Base-by-base conservation (phyloP, 2,113 vertebrate species). In the Chaetura pelagica region DNA sequence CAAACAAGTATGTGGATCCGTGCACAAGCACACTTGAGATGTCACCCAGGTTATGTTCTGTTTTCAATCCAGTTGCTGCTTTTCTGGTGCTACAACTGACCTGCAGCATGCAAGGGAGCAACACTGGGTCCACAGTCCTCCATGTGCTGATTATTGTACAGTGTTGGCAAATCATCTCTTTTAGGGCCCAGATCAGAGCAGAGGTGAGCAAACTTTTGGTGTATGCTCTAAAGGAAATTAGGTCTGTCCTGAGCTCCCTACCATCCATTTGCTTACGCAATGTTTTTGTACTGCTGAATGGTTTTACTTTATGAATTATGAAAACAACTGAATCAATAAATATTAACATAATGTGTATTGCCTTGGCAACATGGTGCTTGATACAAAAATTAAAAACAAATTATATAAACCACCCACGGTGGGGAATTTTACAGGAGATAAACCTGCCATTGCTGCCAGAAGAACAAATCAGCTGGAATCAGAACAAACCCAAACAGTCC, bases 271-370 rank as follows among this genome's bases (percentile, higher is more conserved):
- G 26, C 30, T 20, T 15, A 26, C n/a, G 7, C 32, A 5, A 79
- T 58, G 26, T 84, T 52, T 88, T 84, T 19, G 12, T 51, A 9
- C 51, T 12, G 24, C 62, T 85, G 69, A 55, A 20, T 90, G 54
- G 30, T 87, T 97, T 92, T 48, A n/a, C 73, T 89, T 90, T 84
- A 89, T 78, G 86, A 96, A 91, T 93, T 67, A 93, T 66, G 79
- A 88, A 93, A 94, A 85, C 73, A 72, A 78, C 73, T 10, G 79
- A 95, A 95, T 96, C 85, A 58, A 87, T 97, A 96, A 97, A 96
- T 97, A 97, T 94, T 97, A 96, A 67, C 94, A 97, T 94, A 95
- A 94, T 84, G 73, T 89, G 87, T 89, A 96, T 95, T 90, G 90
- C 97, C 91, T 96, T 97, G 89, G 95, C 95, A 96, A 96, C 94